Evolutionary conservation across 2,888 invertebrate genomes (phyloP), one percentile per base, ranked within the genome.

Genomic region (Octonoba sinensis): DNA sequence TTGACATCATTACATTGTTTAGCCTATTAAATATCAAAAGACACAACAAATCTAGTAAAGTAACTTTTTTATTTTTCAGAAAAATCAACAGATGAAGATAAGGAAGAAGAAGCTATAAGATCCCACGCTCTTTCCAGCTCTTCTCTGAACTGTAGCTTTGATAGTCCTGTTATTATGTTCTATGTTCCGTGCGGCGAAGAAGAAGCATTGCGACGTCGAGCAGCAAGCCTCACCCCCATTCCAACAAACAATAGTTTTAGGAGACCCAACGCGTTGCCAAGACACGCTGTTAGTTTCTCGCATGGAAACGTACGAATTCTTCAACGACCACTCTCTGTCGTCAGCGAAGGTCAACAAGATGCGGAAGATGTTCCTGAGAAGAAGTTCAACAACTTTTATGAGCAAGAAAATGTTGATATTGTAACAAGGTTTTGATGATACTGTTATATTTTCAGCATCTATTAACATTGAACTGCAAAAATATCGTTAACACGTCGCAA

Each of bases 71-170:
- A 2, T 46, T 18, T 73, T 74, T n/a, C 24, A 74, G 74, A 44
- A 27, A 22, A 18, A 13, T 46, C 56, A 1, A 4, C 57, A 47
- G 24, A 56, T 1, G 74, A 65, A 18, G 70, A 57, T 18, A 51
- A 20, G n/a, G 70, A 70, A 13, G 46, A 57, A 13, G 47, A 57
- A 65, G 18, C 65, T 24, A 36, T 70, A 47, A 70, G 62, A 47
- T 44, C 13, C 6, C 51, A 56, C 47, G 64, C 70, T 15, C 47
- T 77, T 20, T 24, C 77, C 11, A 71, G 77, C 18, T 22, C 57
- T 15, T 56, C 69, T 1, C n/a, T 77, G 57, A 51, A 77, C 47
- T 77, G 70, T 20, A 70, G 70, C 49, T 36, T 49, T 12, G 77
- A 77, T 44, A 56, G 56, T 3, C 49, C 64, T 0, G 18, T 27